These are phyloP conservation scores for Loripinus fragilis DNA, from an alignment of 2,888 invertebrate species.

Conservation along the genomic window DNA sequence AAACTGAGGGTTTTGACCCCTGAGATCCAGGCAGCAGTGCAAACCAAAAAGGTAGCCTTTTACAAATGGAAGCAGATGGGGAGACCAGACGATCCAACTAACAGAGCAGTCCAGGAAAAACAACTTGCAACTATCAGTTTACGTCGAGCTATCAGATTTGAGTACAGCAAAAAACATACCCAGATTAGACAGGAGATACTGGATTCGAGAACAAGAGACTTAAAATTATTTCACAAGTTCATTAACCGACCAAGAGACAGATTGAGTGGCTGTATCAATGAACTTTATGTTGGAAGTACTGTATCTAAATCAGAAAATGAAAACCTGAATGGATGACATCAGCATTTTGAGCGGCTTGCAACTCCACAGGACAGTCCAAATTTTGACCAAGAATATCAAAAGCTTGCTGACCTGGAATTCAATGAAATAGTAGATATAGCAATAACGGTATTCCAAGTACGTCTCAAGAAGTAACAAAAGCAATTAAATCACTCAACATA, in stretches of 20 bases:
- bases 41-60: too few species aligned
- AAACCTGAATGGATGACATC: neutral
- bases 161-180: too few species aligned
- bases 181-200: neutral
- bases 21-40: too few species aligned
- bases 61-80: too few species aligned
- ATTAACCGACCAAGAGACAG: constrained; percentile 1
- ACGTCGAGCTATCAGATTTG: too few species aligned
- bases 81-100: too few species aligned
- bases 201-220: neutral
- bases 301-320: neutral
- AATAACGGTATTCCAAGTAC: neutral
- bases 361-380: neutral
- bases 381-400: constrained; percentile 3
- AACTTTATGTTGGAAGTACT: constrained; percentile 3
- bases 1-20: too few species aligned
- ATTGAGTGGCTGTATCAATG: too few species aligned
- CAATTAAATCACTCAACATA: neutral
- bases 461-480: neutral
- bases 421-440: neutral
- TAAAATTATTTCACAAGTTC: constrained; percentile 5
- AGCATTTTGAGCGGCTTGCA: constrained; percentile 4
- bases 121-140: too few species aligned
- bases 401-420: neutral
- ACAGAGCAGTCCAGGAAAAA: too few species aligned